phyloP scores from a whole-genome alignment of 2,113 vertebrate species.

The Pristiophorus japonicus region DNA sequence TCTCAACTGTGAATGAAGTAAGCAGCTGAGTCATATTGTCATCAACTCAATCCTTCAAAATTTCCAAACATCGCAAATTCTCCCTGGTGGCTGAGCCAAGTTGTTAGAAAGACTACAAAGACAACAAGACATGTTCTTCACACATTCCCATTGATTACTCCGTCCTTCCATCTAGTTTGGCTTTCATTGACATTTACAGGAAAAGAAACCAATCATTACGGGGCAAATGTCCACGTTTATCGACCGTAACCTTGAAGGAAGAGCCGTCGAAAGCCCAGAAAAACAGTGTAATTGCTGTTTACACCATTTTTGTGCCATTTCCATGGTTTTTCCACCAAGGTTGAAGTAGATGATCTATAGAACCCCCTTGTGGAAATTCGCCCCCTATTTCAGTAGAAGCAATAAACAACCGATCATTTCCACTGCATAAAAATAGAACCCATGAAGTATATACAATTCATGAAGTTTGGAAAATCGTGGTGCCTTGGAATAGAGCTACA shows the following conservation, averaged over 20 bases:
- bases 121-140: neutral
- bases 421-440: neutral
- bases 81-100: neutral
- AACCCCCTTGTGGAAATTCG: neutral
- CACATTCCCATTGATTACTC: neutral
- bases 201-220: neutral
- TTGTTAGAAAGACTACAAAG: neutral
- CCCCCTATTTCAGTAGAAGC: neutral
- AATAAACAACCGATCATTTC: neutral
- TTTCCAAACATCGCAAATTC: neutral
- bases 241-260: neutral
- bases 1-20: constrained; percentile 53
- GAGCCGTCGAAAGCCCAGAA: neutral
- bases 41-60: neutral
- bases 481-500: neutral
- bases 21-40: neutral
- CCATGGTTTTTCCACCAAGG: neutral
- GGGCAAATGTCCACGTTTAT: neutral
- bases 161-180: neutral
- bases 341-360: neutral
- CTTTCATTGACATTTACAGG: neutral
- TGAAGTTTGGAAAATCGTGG: neutral
- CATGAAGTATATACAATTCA: neutral
- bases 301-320: neutral
- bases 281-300: too few species aligned